Base-by-base conservation (phyloP, 2,113 vertebrate genomes). In the Lepus americanus region DNA sequence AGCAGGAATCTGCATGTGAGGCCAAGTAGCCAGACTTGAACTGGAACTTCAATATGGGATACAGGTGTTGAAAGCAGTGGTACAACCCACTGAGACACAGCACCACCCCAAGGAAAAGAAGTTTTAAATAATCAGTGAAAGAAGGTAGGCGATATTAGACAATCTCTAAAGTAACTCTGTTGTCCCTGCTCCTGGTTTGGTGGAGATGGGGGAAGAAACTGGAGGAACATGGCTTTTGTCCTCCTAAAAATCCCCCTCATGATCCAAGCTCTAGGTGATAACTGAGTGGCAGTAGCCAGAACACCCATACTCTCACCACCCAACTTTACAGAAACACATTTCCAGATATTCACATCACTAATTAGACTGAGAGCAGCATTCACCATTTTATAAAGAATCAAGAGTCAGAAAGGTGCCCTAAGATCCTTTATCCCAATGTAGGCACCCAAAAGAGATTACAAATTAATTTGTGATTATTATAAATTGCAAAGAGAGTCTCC, bases 401-500 rank as follows among this genome's bases (percentile, higher is more conserved):
- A 77, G 53, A 81, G 25, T 85, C 85, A 94, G n/a, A n/a, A 84
- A 87, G 27, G 20, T 69, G 1, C 11, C 72, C 59, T 80, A 79
- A 94, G 11, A 92, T 61, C 49, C 23, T 79, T 4, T 27, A 51
- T 74, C 29, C 39, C 36, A 49, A 81, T 16, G 3, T 51, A 63
- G 73, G 31, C 16, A 92, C n/a, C 11, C 17, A 19, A 63, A 36
- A 51, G 31, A 27, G 77, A 91, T 87, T 90, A 63, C 66, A 89
- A 94, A 33, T 84, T 76, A 39, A 78, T 36, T 39, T 76, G 59
- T 85, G 25, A 83, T 44, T 64, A 70, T 90, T 87, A 19, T 79
- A 66, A 92, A 84, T n/a, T 90, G 13, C 61, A 88, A 88, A 85
- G 55, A 84, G 33, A 89, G 39, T 33, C 70, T 95, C 84, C 72